Percentiles rank a stretch among this genome's conserved stretches.
Conservation (phyloP, 1,140 invertebrate genomes). For the Drosophila virilis region DNA sequence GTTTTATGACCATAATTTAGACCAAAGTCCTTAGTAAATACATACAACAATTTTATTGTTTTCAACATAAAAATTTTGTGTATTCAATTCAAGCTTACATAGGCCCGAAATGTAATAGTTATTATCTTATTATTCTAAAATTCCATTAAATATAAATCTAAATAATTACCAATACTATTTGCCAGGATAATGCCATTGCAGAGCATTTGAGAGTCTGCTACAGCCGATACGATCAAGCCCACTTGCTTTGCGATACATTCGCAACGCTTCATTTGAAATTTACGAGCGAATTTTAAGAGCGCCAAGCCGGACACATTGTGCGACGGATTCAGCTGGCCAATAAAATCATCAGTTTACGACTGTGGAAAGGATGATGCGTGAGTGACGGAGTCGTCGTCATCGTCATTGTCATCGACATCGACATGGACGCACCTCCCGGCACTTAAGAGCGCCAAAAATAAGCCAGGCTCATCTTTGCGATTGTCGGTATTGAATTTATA, state of each 20-base stretch:
- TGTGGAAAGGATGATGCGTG: conserved; percentile 45
- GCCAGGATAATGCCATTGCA: neutral
- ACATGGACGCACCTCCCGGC: conserved; percentile 37
- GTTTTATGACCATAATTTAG: no score
- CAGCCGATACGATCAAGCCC: conserved; percentile 7
- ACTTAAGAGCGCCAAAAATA: conserved; percentile 76
- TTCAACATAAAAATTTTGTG: no score
- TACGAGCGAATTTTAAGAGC: conserved; percentile 56
- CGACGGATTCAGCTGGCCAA: conserved; percentile 36
- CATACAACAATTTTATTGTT: no score
- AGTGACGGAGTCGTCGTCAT: conserved; percentile 55
- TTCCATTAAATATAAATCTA: no score
- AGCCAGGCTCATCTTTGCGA: conserved; percentile 66
- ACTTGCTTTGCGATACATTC: conserved; percentile 26
- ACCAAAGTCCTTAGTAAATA: no score
- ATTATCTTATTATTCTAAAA: no score
- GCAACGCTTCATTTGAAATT: conserved; percentile 46
- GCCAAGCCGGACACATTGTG: conserved; percentile 49
- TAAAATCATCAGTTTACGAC: conserved; percentile 71
- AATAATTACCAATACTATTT: no score
- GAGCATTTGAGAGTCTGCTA: conserved; percentile 6
- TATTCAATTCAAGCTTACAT: no score
- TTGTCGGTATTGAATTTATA: conserved; percentile 61
- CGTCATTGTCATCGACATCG: conserved; percentile 8
- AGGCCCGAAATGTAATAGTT: no score